These are phyloP conservation scores for Clytia hemisphaerica DNA, from an alignment of 30 jellyfish, hydroid and myxozoan genomes.

Conservation along the genomic window DNA sequence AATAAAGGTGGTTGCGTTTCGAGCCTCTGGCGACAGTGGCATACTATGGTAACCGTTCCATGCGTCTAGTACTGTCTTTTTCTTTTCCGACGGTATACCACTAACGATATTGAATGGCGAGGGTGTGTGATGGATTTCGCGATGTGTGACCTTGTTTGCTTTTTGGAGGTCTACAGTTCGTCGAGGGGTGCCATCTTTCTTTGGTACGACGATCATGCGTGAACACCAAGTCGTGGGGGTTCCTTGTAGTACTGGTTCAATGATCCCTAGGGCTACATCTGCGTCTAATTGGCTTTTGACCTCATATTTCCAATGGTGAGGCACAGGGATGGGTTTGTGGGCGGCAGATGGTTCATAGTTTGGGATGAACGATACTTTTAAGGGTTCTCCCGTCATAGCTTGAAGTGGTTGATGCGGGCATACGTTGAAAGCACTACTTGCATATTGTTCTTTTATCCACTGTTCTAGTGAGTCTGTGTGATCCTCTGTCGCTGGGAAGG, in stretches of 20 bases:
- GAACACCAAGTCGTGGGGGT: conserved; percentile 44
- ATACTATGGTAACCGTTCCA: no score
- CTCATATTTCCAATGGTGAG: conserved; percentile 23
- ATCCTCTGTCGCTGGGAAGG: no score
- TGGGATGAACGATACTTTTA: not conserved
- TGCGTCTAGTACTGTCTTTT: no score
- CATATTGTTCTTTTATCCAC: no score
- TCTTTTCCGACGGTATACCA: no score
- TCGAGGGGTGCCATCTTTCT: not conserved
- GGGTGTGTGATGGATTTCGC: no score
- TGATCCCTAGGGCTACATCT: conserved; percentile 26
- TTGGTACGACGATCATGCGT: conserved; percentile 26
- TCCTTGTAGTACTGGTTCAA: conserved; percentile 34
- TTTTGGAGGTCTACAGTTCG: conserved; percentile 18
- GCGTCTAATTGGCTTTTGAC: conserved; percentile 10
- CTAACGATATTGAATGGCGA: no score
- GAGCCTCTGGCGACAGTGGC: no score
- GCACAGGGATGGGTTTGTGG: no score
- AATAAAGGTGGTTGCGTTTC: no score
- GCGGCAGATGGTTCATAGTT: no score
- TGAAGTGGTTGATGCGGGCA: conserved; percentile 37
- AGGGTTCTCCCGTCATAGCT: conserved; percentile 21
- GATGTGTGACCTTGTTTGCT: conserved; percentile 1
- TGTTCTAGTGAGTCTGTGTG: no score
- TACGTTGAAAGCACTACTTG: conserved; percentile 12